Conservation (phyloP, 2,113 vertebrate genomes). For the Centropus bengalensis region DNA sequence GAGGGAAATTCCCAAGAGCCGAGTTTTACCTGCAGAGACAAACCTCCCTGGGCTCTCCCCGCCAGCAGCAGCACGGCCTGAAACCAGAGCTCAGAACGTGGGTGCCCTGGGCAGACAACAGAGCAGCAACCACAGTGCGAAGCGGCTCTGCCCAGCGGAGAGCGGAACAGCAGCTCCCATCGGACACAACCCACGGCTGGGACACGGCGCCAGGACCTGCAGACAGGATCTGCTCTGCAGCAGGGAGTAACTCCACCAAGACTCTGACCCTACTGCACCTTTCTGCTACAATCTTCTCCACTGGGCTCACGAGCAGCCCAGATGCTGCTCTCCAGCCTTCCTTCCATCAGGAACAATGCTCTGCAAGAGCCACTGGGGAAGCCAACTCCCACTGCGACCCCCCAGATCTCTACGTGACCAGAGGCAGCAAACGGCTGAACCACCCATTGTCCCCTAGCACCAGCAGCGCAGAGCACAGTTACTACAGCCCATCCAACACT, state of each 20-base stretch:
- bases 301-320: fast-evolving
- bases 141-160: not conserved
- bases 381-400: fast-evolving
- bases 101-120: fast-evolving
- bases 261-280: fast-evolving
- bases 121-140: fast-evolving
- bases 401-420: fast-evolving
- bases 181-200: fast-evolving
- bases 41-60: not conserved
- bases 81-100: fast-evolving
- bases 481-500: fast-evolving
- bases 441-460: fast-evolving
- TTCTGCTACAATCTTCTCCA: fast-evolving
- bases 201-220: not conserved
- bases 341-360: fast-evolving
- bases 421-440: not conserved
- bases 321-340: not conserved
- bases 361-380: not conserved
- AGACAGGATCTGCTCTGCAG: fast-evolving
- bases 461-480: fast-evolving
- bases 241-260: fast-evolving
- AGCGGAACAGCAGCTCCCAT: no score
- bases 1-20: not conserved
- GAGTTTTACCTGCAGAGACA: not conserved
- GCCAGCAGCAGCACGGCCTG: not conserved